Base-by-base conservation (phyloP, 1,140 invertebrate genomes). In the Bombus balteatus region DNA sequence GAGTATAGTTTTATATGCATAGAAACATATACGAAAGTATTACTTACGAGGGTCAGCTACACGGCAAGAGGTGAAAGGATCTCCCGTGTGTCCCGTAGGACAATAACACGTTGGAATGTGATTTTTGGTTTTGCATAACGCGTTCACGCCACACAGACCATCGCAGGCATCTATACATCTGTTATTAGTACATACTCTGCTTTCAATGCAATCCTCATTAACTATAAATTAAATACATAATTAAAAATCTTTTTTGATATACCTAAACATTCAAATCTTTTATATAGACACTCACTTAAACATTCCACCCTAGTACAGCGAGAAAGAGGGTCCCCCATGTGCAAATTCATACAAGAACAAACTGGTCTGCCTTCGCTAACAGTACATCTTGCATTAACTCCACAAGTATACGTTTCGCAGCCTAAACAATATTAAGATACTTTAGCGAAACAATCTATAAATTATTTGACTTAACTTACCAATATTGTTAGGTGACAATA, bases 51-150 rank as follows among this genome's bases (percentile, higher is more conserved):
- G 96, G 91, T 96, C 95, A 37, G 95, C 95, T 73, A 95, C 73
- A 81, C 92, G 91, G 84, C 97, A 97, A 32, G 94, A 89, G 6
- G 90, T 92, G 39, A 96, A 95, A 22, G 97, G 96, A 94, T 97
- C 96, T 13, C 97, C 97, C 1, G 96, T 95, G 90, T 96, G 96
- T 43, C 97, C 97, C 28, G 96, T 92, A 15, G 96, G 96, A 92
- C 97, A 97, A 66, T 95, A 95, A 92, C 97, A 97, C 13, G 96
- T 95, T 1, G 97, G 96, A 53, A 96, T 94, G 85, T 97, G 97
- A 88, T 97, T 96, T 57, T 95, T 94, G 0, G 95, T 95, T 75
- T 95, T 94, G 89, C 97, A 97, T 12, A 96, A 90, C 1, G 97
- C 96, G 89, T 97, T 97, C 1, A 95, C 83, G 5, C 97, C 97